Evolutionary conservation across 2,797 vertebrate species (phyloP).

Genomic region (Bryconaethiops microstoma): DNA sequence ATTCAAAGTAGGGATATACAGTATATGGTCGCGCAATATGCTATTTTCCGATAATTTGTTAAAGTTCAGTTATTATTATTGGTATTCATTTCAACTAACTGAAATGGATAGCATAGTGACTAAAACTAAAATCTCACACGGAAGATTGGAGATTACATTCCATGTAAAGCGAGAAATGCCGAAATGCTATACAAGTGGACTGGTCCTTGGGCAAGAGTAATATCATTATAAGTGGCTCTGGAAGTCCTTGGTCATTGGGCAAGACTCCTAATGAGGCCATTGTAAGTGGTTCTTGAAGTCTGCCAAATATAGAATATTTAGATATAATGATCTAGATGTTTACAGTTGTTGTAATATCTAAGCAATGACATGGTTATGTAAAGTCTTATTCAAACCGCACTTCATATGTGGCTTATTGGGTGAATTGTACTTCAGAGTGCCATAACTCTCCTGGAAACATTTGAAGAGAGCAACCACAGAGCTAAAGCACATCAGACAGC

Average conservation of each 20-base stretch:
- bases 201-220: background rate
- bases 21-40: no score
- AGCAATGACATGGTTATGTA: no score
- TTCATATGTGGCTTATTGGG: background rate
- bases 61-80: no score
- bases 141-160: background rate
- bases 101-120: no score
- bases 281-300: background rate
- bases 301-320: background rate
- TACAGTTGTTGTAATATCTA: background rate
- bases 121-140: background rate
- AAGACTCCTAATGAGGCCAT: no score
- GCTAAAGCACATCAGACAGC: background rate
- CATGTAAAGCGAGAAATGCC: background rate
- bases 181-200: background rate
- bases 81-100: no score
- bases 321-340: background rate
- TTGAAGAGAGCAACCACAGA: background rate
- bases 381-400: background rate
- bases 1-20: no score
- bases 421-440: background rate
- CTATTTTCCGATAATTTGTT: no score
- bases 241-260: no score
- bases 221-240: background rate
- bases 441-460: conserved; percentile 5